Evolutionary conservation across 1,140 invertebrate genomes (phyloP).

Genomic region (Drosophila pectinifera): DNA sequence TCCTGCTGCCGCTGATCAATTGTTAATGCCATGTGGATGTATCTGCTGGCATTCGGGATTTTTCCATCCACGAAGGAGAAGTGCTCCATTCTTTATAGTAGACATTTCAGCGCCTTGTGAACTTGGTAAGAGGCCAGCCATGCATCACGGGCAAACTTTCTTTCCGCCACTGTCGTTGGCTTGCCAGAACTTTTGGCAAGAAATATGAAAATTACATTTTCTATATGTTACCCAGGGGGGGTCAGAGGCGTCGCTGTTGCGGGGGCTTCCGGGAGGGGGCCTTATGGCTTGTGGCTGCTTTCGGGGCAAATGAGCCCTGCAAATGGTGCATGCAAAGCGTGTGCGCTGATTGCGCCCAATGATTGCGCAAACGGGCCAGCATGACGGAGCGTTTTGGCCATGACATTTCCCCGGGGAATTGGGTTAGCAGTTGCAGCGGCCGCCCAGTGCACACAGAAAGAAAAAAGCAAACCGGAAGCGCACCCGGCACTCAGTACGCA

Average conservation of each 20-base stretch:
- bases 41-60: conserved; percentile 32
- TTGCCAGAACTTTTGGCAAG: conserved; percentile 63
- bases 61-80: conserved; percentile 1
- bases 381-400: conserved; percentile 61
- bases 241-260: neutral
- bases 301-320: conserved; percentile 58
- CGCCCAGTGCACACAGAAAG: neutral
- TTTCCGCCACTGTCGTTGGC: conserved; percentile 58
- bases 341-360: conserved; percentile 66
- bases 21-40: conserved; percentile 78
- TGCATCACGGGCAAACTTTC: conserved; percentile 72
- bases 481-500: neutral
- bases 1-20: conserved; percentile 60
- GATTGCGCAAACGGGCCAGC: conserved; percentile 61
- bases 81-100: conserved; percentile 19
- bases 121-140: conserved; percentile 71
- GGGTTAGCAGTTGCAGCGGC: conserved; percentile 59
- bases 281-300: conserved; percentile 38
- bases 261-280: conserved; percentile 3
- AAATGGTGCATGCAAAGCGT: conserved; percentile 63
- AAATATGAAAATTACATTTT: conserved; percentile 68
- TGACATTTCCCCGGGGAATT: conserved; percentile 67
- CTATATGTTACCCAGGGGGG: conserved; percentile 39
- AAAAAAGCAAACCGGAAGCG: conserved; percentile 2
- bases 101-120: conserved; percentile 73